phyloP scores from a whole-genome alignment of 2,888 invertebrate species.

The Dryococelus australis region DNA sequence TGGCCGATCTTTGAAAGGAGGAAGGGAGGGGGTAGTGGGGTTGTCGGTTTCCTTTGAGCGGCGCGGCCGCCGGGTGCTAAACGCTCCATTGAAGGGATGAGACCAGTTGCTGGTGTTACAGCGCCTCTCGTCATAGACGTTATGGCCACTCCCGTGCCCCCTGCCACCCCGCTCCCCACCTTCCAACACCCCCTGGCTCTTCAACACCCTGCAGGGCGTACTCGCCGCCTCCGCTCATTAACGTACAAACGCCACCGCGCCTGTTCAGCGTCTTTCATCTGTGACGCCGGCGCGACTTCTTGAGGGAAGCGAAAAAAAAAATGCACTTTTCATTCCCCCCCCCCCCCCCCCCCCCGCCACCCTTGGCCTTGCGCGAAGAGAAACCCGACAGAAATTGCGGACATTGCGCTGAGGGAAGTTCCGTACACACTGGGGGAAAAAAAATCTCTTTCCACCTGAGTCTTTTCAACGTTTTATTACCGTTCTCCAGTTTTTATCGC shows the following conservation, averaged over 20 bases:
- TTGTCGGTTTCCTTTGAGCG: slow-evolving; percentile 6
- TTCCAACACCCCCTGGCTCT: neutral
- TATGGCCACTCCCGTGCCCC: neutral
- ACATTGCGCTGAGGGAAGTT: no score
- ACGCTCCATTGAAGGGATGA: neutral
- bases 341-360: no score
- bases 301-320: no score
- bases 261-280: slow-evolving; percentile 8
- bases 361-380: no score
- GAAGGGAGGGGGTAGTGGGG: no score
- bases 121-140: neutral
- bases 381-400: no score
- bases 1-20: no score
- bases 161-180: neutral
- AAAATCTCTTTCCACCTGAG: no score
- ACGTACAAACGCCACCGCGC: neutral
- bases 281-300: slow-evolving; percentile 13
- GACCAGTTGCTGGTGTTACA: neutral
- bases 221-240: slow-evolving; percentile 23
- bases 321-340: no score
- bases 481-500: no score
- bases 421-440: no score
- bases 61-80: neutral
- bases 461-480: no score
- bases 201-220: neutral